Base-by-base conservation (phyloP, 2,888 invertebrate species). In the Philereme vetulata region DNA sequence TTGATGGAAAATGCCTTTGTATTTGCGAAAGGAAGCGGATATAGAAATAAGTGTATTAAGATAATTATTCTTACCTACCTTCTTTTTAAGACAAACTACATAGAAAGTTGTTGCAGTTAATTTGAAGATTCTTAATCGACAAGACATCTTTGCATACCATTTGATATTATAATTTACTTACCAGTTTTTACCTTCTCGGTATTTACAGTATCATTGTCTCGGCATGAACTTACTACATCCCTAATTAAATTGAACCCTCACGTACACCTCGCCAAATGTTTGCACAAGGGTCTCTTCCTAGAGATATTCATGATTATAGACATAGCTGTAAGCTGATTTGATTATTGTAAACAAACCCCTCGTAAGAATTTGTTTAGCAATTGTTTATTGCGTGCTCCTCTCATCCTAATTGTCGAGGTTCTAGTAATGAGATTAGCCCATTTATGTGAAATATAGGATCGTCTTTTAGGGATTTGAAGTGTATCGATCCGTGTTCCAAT, bases 161-260 rank as follows among this genome's bases (percentile, higher is more conserved):
- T 21, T 21, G 21, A 21, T 1, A 2, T 21, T 21, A 21, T 21
- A n/a, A n/a, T n/a, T n/a, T 2, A 21, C 21, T 21, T 21, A 21
- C 2, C 21, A 21, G 21, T 21, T 21, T 21, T 21, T 21, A 21
- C 21, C 21, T 21, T 21, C 21, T 21, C 7, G 3, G 35, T 35
- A 60, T 58, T 62, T 58, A 52, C 54, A 55, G 40, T 54, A 43
- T 50, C 51, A 55, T 51, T 34, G 36, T 69, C 62, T 66, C 66
- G 52, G 65, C 72, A 70, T 76, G 67, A 68, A 75, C 71, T 72
- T 70, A 69, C 73, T 75, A 77, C 72, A 81, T 81, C 82, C 81
- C 76, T 81, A 82, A 86, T 86, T 84, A 83, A 74, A 70, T 69
- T 71, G 72, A 68, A 65, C 71, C 72, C 80, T 81, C 87, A 87